Conservation (phyloP, 2,888 invertebrate genomes). For the Artemia sinica region DNA sequence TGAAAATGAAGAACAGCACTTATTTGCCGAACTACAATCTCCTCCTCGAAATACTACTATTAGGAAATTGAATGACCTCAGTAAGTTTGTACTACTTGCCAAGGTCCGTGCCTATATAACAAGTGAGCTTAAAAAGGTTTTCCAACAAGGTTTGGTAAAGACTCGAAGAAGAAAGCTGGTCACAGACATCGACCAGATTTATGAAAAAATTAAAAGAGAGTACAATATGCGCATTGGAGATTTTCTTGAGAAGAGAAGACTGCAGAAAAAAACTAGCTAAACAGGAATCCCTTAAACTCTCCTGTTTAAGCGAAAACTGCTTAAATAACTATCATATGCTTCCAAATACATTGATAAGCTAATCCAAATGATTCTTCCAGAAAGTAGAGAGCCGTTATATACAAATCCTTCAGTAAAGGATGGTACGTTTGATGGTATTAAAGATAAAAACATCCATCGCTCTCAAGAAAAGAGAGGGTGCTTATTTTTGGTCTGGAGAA, state of each 20-base stretch:
- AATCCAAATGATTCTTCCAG: constrained; percentile 53
- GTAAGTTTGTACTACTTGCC: constrained; percentile 19
- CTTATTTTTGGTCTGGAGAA: no score
- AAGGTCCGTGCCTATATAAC: constrained; percentile 39
- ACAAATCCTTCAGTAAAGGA: no score
- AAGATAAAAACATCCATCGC: no score
- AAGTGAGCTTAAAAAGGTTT: constrained; percentile 36
- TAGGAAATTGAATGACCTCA: constrained; percentile 26
- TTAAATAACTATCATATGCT: constrained; percentile 92
- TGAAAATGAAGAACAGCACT: constrained; percentile 25
- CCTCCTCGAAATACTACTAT: constrained; percentile 25
- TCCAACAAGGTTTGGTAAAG: constrained; percentile 40
- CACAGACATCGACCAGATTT: constrained; percentile 34
- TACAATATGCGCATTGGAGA: constrained; percentile 18
- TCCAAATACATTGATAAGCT: constrained; percentile 78
- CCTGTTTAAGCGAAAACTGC: constrained; percentile 64
- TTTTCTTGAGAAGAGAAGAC: constrained; percentile 18
- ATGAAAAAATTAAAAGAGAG: constrained; percentile 29
- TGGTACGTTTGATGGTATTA: no score
- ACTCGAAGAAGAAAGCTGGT: constrained; percentile 39
- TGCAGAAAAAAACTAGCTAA: constrained; percentile 48
- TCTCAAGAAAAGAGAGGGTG: no score
- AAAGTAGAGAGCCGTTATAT: no score
- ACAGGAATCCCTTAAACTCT: constrained; percentile 92
- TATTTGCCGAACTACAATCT: constrained; percentile 26